A percentile compares a stretch with the other conserved stretches of the same genome.
These are phyloP conservation scores for Rhopalosiphum padi DNA, from an alignment of 1,140 invertebrate species.

Conservation along the genomic window DNA sequence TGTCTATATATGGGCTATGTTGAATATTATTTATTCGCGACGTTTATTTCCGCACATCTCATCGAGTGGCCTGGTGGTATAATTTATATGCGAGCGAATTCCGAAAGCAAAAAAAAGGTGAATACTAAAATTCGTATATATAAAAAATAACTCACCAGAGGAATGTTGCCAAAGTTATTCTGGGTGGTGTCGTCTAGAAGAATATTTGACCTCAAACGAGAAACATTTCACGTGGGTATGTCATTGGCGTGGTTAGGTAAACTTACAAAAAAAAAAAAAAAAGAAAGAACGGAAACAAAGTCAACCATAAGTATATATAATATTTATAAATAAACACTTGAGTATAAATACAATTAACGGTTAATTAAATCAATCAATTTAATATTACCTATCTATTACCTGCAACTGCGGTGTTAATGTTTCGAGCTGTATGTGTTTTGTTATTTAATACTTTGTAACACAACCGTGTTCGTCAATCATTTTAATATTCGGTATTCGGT, in stretches of 20 bases:
- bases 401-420: not conserved
- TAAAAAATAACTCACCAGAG: not conserved
- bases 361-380: slow-evolving; percentile 16
- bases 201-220: not conserved
- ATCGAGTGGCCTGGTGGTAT: not conserved
- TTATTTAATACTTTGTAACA: too few relatives aligned
- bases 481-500: not conserved
- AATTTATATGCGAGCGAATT: slow-evolving; percentile 5
- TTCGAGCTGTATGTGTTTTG: not conserved
- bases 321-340: not conserved
- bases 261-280: not conserved
- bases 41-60: slow-evolving; percentile 13
- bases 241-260: not conserved
- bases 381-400: not conserved
- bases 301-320: not conserved
- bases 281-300: not conserved
- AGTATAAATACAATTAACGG: not conserved
- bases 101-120: not conserved
- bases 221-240: not conserved
- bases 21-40: not conserved
- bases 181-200: not conserved
- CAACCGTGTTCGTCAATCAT: too few relatives aligned
- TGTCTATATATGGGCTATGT: not conserved
- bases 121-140: not conserved
- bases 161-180: slow-evolving; percentile 35